Evolutionary conservation across 1,140 invertebrate species (phyloP), one percentile per base, ranked within the genome.

Genomic region (Hermetia illucens): DNA sequence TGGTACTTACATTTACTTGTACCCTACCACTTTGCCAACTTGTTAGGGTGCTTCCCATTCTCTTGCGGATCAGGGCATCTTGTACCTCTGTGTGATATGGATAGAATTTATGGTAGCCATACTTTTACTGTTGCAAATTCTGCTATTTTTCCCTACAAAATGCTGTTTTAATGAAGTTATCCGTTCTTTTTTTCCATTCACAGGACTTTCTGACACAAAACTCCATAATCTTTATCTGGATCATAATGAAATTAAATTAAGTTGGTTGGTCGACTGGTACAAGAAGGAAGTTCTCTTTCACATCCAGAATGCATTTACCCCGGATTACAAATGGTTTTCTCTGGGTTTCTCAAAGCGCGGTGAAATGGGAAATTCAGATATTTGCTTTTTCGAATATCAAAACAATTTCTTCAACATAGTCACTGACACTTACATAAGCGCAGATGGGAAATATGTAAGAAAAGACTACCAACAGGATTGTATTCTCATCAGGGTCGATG

Each of bases 321-420:
- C 53, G 42, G 48, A 60, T 32, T 52, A 57, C 41, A 65, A 65
- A 16, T 91, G 85, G 85, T 77, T 93, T 44, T 82, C 84, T 3
- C 51, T 94, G 34, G 93, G 93, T 21, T 96, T 96, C 64, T 96
- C 92, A 0, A 77, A 92, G 53, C 77, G 87, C 45, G 93, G 92
- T 4, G 69, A 80, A 25, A 39, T 72, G 0, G 69, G 68, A 20
- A 72, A 77, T 27, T 82, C 87, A 2, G 92, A 96, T 67, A 76
- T 88, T 41, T 92, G 88, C 48, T 58, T 95, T 9, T 68, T 90
- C 83, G 68, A 61, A 44, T 53, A 55, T 29, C 53, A 59, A 39
- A 56, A 61, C 32, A 52, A 55, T 1, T 54, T 57, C 37, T 55
- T 60, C 25, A 57, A 59, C 44, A 50, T 53, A 22, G 52, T 55